phyloP scores from a whole-genome alignment of 2,888 invertebrate species.

The Nephrotoma appendiculata region DNA sequence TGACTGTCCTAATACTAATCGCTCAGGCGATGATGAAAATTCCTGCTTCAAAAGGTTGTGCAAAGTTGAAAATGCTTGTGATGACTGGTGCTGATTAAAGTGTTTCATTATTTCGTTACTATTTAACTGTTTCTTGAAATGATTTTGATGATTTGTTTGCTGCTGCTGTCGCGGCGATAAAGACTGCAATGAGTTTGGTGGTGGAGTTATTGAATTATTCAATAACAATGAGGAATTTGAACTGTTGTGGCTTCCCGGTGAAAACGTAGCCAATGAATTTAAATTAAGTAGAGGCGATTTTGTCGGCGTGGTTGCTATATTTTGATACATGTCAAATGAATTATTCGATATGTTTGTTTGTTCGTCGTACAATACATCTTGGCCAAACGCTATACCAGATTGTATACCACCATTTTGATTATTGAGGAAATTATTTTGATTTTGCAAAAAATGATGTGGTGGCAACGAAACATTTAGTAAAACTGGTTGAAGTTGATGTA shows the following conservation, averaged over 20 bases:
- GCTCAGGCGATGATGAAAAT: slow-evolving; percentile 39
- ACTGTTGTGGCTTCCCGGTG: slow-evolving; percentile 38
- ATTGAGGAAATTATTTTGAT: slow-evolving; percentile 9
- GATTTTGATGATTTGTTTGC: slow-evolving; percentile 14
- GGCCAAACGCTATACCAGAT: slow-evolving; percentile 11
- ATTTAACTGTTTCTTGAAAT: slow-evolving; percentile 23
- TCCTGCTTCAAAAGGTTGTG: slow-evolving; percentile 57
- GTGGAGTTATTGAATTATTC: slow-evolving; percentile 32
- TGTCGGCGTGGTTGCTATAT: slow-evolving; percentile 31
- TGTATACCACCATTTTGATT: background rate
- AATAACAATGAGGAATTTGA: slow-evolving; percentile 37
- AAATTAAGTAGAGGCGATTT: slow-evolving; percentile 18
- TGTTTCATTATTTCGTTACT: slow-evolving; percentile 18
- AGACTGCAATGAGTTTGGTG: slow-evolving; percentile 17
- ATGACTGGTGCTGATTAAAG: slow-evolving; percentile 7
- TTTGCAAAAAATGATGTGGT: slow-evolving; percentile 14
- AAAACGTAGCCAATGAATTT: slow-evolving; percentile 37
- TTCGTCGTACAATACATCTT: slow-evolving; percentile 14
- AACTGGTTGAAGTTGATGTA: slow-evolving; percentile 21
- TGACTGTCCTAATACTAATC: slow-evolving; percentile 45
- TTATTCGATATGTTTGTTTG: slow-evolving; percentile 24
- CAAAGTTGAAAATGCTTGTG: slow-evolving; percentile 32
- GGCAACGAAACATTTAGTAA: slow-evolving; percentile 18
- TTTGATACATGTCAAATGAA: slow-evolving; percentile 31
- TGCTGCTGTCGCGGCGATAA: slow-evolving; percentile 19